phyloP scores from a whole-genome alignment of 2,888 invertebrate species.

The Mechanitis messenoides region DNA sequence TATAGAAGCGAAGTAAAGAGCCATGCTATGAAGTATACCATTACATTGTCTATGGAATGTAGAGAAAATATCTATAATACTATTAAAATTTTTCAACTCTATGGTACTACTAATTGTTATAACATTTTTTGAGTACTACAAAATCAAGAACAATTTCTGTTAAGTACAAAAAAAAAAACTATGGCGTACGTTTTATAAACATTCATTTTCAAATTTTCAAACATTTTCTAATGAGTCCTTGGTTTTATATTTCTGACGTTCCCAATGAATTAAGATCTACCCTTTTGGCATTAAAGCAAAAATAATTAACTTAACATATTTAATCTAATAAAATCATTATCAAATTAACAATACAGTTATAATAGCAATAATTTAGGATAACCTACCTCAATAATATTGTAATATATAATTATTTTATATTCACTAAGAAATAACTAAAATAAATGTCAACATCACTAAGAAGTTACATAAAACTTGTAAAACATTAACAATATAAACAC shows the following conservation, averaged over 20 bases:
- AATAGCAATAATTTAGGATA: neutral
- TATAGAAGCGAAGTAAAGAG: too few species aligned
- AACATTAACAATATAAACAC: conserved; percentile 37
- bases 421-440: conserved; percentile 24
- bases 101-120: conserved; percentile 1
- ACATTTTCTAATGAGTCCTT: neutral
- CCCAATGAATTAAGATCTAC: conserved; percentile 39
- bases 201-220: neutral
- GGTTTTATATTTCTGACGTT: neutral
- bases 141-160: too few species aligned
- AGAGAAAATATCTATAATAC: conserved; percentile 11
- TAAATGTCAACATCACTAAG: conserved; percentile 28
- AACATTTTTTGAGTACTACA: neutral
- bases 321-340: conserved; percentile 19
- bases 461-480: conserved; percentile 22
- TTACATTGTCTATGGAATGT: conserved; percentile 16
- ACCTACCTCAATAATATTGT: conserved; percentile 8
- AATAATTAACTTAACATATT: neutral
- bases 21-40: neutral
- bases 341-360: conserved; percentile 25
- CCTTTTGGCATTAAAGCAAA: conserved; percentile 51
- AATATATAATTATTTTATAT: conserved; percentile 10
- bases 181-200: too few species aligned
- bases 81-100: neutral
- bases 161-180: too few species aligned